Conservation (phyloP, 2,888 invertebrate species). For the Lithophane semibrunnea region DNA sequence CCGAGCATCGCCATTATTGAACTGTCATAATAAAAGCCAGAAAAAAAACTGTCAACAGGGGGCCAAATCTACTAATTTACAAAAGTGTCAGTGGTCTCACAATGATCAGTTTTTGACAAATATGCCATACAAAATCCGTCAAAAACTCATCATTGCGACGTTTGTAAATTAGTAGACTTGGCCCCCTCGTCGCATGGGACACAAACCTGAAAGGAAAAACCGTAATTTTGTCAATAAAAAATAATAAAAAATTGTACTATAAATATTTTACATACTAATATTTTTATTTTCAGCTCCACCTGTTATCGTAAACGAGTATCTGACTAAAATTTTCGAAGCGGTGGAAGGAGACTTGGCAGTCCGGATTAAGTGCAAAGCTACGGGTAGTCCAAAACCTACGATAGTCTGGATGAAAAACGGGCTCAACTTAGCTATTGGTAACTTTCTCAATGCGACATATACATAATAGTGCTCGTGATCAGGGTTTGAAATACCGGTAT, state of each 20-base stretch:
- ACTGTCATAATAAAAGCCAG: neutral
- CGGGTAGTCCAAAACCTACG: slow-evolving; percentile 75
- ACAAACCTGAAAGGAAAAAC: neutral
- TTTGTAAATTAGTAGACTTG: too few species aligned
- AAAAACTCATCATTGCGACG: too few species aligned
- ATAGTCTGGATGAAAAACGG: slow-evolving; percentile 73
- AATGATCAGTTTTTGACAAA: too few species aligned
- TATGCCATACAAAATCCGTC: too few species aligned
- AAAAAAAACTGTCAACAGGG: neutral
- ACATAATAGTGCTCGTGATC: too few species aligned
- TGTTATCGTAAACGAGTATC: slow-evolving; percentile 61
- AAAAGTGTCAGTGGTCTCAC: neutral
- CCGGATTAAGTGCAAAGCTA: slow-evolving; percentile 72
- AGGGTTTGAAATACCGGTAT: too few species aligned
- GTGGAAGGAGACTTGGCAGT: slow-evolving; percentile 71
- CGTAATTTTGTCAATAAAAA: neutral
- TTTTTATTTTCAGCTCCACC: slow-evolving; percentile 72
- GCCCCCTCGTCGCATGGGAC: too few species aligned
- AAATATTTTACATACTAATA: neutral
- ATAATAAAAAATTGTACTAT: neutral
- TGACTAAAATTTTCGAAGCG: slow-evolving; percentile 50
- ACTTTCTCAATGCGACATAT: neutral
- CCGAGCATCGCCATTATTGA: neutral
- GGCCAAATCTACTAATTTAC: too few species aligned
- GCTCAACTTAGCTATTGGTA: slow-evolving; percentile 72